Percentiles rank a stretch among this genome's conserved stretches.
These are phyloP conservation scores for Stigmatopora argus DNA, from an alignment of 2,113 vertebrate species.

Conservation along the genomic window DNA sequence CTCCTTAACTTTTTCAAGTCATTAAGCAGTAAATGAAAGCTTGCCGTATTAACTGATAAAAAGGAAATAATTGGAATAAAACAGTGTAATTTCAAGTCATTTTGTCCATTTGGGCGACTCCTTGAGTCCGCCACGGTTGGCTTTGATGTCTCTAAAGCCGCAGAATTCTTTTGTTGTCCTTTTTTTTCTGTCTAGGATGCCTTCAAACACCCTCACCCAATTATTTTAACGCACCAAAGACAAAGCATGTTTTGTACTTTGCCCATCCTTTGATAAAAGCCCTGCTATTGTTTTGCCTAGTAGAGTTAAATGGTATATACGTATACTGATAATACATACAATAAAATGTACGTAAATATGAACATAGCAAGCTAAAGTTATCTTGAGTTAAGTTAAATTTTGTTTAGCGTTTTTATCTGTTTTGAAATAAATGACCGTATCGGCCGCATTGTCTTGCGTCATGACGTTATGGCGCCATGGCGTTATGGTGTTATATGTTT, in stretches of 20 bases:
- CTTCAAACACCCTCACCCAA: not conserved
- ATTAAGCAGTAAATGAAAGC: no score
- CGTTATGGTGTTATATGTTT: no score
- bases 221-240: not conserved
- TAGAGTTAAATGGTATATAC: not conserved
- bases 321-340: no score
- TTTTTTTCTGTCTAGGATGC: not conserved
- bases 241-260: not conserved
- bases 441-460: no score
- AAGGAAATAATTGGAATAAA: not conserved
- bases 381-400: no score
- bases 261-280: not conserved
- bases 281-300: not conserved
- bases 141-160: conserved; percentile 4
- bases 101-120: not conserved
- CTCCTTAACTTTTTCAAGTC: no score
- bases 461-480: no score
- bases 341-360: not conserved
- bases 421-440: no score
- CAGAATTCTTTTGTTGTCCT: not conserved
- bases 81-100: not conserved
- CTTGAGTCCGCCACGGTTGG: not conserved
- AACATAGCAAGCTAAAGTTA: no score
- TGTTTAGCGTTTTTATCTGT: no score
- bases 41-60: no score